Base-by-base conservation (phyloP, 2,113 vertebrate species). In the Lichenostomus cassidix region DNA sequence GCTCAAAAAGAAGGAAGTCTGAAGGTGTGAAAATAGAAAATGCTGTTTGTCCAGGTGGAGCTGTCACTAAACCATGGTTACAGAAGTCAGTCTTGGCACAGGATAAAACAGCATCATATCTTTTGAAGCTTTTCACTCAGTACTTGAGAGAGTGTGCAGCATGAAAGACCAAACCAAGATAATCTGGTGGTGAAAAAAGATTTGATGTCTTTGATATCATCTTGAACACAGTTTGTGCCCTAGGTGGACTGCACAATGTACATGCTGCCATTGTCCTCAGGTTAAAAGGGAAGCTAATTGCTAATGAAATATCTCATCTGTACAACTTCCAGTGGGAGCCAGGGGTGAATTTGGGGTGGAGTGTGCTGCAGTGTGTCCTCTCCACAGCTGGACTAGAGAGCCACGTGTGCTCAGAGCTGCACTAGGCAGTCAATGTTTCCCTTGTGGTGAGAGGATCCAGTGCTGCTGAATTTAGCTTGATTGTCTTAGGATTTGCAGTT, bases 61-160 rank as follows among this genome's bases (percentile, higher is more conserved):
- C n/a, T 55, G 20, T 65, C 76, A 47, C 24, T 71, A 33, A 74
- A 44, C 46, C 44, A 9, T 12, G 31, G 20, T 55, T 33, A 22
- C 15, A 25, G n/a, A 83, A 25, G 21, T 50, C 56, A 25, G 28
- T 15, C 68, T 83, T 64, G 55, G 35, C 35, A 41, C 31, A 33
- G 62, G 56, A 70, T 75, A 39, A 90, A 64, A 59, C 35, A 85
- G 11, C 24, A n/a, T 21, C 12, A 2, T 15, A 24, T 23, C 46
- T 78, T 41, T 22, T 56, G 33, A 77, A 83, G 39, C 47, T 82
- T 63, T 90, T 73, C 23, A n/a, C 9, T 47, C 63, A 58, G 37
- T n/a, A 42, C 59, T 58, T 69, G 20, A 28, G 60, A 56, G 25
- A 63, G 1, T 0, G 0, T 15, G 6, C 42, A 37, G 17, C 22